Evolutionary conservation across 1,140 invertebrate genomes (phyloP).

Genomic region (Hydropsyche tenuis): DNA sequence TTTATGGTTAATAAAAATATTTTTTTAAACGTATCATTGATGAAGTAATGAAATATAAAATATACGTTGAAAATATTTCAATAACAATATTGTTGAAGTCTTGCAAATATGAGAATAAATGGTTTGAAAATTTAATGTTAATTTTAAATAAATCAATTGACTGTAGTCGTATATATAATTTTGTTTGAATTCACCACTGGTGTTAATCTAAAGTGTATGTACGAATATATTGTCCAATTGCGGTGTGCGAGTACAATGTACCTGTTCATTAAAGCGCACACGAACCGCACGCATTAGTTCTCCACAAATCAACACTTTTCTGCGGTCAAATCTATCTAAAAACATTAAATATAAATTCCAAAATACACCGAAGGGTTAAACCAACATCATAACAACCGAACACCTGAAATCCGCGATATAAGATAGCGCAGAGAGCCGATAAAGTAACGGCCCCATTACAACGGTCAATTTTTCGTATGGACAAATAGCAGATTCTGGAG

Average conservation of each 20-base stretch:
- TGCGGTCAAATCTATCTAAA: neutral
- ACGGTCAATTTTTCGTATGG: neutral
- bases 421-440: neutral
- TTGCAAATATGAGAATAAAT: too few species aligned
- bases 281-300: neutral
- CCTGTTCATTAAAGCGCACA: neutral
- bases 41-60: too few species aligned
- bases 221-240: neutral
- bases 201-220: too few species aligned
- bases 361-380: too few species aligned
- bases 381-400: too few species aligned
- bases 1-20: too few species aligned
- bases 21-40: too few species aligned
- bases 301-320: neutral
- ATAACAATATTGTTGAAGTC: neutral
- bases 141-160: too few species aligned
- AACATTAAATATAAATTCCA: neutral
- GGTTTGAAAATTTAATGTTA: too few species aligned
- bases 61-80: neutral
- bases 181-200: too few species aligned
- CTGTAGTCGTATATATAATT: too few species aligned
- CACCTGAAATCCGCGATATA: neutral
- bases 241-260: neutral
- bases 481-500: constrained; percentile 20
- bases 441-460: neutral